Evolutionary conservation across 2,797 vertebrate genomes (phyloP).

Genomic region (Acipenser ruthenus): DNA sequence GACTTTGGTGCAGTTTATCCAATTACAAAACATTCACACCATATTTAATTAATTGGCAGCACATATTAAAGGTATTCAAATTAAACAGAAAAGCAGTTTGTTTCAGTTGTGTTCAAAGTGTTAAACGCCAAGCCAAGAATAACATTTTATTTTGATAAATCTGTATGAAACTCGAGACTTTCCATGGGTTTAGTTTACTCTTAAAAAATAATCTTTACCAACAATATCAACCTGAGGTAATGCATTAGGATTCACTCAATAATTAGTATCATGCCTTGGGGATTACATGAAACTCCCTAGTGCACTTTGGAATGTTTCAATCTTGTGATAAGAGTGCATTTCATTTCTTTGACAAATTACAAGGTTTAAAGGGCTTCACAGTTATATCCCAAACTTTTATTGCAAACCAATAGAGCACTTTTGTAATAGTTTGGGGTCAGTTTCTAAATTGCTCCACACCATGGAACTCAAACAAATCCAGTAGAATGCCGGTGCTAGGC

Average conservation of each 20-base stretch:
- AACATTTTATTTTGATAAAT: slow-evolving; percentile 71
- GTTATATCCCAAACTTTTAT: slow-evolving; percentile 39
- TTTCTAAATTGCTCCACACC: not conserved
- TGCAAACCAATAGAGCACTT: slow-evolving; percentile 40
- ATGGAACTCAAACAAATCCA: not conserved
- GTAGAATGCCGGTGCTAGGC: no score
- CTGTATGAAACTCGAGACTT: slow-evolving; percentile 58
- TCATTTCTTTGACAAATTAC: slow-evolving; percentile 53
- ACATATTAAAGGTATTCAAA: slow-evolving; percentile 28
- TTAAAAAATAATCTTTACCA: slow-evolving; percentile 70
- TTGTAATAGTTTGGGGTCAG: not conserved
- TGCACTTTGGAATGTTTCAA: slow-evolving; percentile 54
- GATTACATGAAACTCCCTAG: slow-evolving; percentile 58
- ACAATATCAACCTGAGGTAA: slow-evolving; percentile 67
- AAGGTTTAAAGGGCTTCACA: slow-evolving; percentile 41
- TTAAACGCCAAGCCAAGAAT: slow-evolving; percentile 58
- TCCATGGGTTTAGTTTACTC: slow-evolving; percentile 57
- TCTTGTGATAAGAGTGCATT: slow-evolving; percentile 56
- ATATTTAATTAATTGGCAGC: slow-evolving; percentile 30
- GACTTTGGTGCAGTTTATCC: slow-evolving; percentile 22
- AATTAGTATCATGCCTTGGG: slow-evolving; percentile 63
- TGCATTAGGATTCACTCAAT: slow-evolving; percentile 64
- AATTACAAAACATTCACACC: slow-evolving; percentile 19
- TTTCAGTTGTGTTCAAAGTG: slow-evolving; percentile 57
- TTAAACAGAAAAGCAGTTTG: slow-evolving; percentile 40